Evolutionary conservation across 2,888 invertebrate species (phyloP).

Genomic region (Schrankia costaestrigalis): DNA sequence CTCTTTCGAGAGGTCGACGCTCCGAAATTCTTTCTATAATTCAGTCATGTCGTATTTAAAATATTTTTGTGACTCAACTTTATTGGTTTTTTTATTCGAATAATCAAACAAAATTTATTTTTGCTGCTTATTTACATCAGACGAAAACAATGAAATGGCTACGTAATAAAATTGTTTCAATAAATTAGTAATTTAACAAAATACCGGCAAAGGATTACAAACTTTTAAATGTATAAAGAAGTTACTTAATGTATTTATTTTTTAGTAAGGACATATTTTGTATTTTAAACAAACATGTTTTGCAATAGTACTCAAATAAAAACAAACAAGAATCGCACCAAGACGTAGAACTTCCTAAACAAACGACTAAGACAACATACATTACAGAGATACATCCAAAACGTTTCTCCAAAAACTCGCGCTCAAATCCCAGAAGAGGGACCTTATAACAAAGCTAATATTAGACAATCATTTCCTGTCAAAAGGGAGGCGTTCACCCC

Average conservation of each 20-base stretch:
- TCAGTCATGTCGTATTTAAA: constrained; percentile 54
- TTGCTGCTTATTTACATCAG: constrained; percentile 33
- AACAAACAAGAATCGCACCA: constrained; percentile 15
- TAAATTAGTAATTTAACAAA: no score
- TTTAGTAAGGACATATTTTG: no score
- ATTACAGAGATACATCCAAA: constrained; percentile 38
- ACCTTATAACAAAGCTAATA: constrained; percentile 79
- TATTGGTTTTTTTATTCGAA: constrained; percentile 27
- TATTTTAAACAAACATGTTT: no score
- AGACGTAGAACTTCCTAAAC: constrained; percentile 17
- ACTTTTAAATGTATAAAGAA: no score
- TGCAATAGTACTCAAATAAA: no score
- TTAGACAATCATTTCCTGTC: constrained; percentile 81
- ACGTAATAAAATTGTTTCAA: no score
- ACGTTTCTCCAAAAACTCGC: constrained; percentile 47
- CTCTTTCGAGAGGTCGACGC: constrained; percentile 48
- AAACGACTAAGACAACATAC: constrained; percentile 27
- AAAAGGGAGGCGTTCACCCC: constrained; percentile 65
- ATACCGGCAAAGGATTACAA: no score
- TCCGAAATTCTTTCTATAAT: constrained; percentile 60
- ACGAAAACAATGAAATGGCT: no score
- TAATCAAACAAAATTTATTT: constrained; percentile 25
- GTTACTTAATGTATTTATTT: no score
- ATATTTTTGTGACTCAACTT: constrained; percentile 43
- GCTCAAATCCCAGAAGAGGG: constrained; percentile 67